phyloP scores from a whole-genome alignment of 1,140 invertebrate genomes.

The Chrysopa pallens region DNA sequence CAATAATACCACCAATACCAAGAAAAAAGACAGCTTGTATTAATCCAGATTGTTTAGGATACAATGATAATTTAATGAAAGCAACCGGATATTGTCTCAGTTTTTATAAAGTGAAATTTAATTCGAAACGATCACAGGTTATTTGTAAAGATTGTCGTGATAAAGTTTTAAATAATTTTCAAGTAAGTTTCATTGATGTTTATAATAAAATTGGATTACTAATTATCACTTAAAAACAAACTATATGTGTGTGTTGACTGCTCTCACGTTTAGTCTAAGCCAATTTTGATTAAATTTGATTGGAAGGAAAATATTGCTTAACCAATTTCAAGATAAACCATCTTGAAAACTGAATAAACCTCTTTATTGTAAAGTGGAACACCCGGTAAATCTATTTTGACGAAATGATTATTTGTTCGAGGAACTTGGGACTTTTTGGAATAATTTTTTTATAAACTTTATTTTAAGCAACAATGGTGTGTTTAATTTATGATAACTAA shows the following conservation, averaged over 20 bases:
- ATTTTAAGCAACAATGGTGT: too few relatives aligned
- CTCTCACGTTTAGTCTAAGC: neutral
- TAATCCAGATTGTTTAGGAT: constrained; percentile 31
- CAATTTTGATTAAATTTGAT: constrained; percentile 1
- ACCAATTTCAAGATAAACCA: constrained; percentile 5
- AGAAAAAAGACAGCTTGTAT: constrained; percentile 17
- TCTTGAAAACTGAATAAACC: constrained; percentile 10
- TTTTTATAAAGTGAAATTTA: constrained; percentile 27
- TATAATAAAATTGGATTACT: neutral
- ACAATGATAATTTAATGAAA: constrained; percentile 18
- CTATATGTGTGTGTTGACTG: neutral
- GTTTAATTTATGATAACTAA: too few relatives aligned
- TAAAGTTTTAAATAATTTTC: constrained; percentile 22
- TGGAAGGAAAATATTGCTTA: neutral
- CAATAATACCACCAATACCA: too few relatives aligned
- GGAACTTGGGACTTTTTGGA: too few relatives aligned
- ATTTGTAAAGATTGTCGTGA: constrained; percentile 29
- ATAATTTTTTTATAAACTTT: too few relatives aligned
- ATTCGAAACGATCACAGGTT: constrained; percentile 23
- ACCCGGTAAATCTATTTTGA: too few relatives aligned
- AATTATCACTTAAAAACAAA: neutral
- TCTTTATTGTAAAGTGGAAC: too few relatives aligned
- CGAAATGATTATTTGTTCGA: too few relatives aligned
- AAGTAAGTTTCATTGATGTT: constrained; percentile 12
- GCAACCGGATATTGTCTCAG: constrained; percentile 30